These are phyloP conservation scores for Nannoperca obscura DNA, from an alignment of 2,797 vertebrate species.

Conservation along the genomic window DNA sequence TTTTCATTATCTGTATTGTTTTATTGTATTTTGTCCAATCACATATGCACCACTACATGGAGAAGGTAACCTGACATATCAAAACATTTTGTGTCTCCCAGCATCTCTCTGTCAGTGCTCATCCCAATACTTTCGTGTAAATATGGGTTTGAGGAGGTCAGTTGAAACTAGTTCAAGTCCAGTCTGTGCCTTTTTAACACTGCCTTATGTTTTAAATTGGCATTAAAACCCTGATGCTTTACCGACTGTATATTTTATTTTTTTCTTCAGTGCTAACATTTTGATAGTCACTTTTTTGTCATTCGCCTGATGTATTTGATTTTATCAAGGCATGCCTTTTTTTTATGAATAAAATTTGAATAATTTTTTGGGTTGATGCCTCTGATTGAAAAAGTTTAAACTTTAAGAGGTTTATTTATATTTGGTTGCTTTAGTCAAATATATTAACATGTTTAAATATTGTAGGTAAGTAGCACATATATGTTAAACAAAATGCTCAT, in stretches of 20 bases:
- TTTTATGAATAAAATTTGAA: conserved; percentile 81
- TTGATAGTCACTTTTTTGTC: conserved; percentile 59
- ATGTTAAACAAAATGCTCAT: neutral
- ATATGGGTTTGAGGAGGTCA: conserved; percentile 17
- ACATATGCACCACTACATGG: conserved; percentile 54
- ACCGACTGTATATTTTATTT: conserved; percentile 1
- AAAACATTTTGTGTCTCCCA: neutral
- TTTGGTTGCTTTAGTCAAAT: neutral
- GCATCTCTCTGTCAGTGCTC: conserved; percentile 17
- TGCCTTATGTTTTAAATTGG: conserved; percentile 66
- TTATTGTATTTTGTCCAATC: conserved; percentile 17
- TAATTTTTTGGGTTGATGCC: conserved; percentile 39
- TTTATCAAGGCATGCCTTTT: conserved; percentile 71
- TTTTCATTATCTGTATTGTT: conserved; percentile 20
- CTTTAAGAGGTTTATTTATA: neutral
- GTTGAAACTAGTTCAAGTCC: conserved; percentile 14
- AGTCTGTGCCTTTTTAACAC: conserved; percentile 80
- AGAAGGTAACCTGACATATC: conserved; percentile 23
- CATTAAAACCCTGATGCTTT: conserved; percentile 38
- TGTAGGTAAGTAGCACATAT: neutral
- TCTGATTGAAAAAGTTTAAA: neutral
- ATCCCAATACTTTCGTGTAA: conserved; percentile 8
- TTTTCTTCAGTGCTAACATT: conserved; percentile 33
- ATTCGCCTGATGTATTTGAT: conserved; percentile 69
- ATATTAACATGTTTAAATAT: neutral